Conservation (phyloP, 1,140 invertebrate genomes). For the Druon quercuslanigerum region DNA sequence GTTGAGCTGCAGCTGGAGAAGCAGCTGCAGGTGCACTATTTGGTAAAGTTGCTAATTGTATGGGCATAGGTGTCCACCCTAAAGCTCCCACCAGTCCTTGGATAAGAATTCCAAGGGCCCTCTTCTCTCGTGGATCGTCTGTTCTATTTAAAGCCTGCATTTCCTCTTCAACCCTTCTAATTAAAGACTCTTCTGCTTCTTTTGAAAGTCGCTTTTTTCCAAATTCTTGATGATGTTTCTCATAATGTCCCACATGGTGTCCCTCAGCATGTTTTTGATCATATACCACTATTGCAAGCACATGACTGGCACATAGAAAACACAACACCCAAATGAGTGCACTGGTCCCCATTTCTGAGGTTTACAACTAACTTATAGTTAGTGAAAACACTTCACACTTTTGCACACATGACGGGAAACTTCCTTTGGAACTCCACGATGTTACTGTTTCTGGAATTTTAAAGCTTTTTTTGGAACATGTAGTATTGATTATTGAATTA, state of each 20-base stretch:
- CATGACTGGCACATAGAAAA: conserved; percentile 15
- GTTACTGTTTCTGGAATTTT: neutral
- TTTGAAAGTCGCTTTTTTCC: neutral
- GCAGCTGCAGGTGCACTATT: conserved; percentile 49
- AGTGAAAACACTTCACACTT: conserved; percentile 5
- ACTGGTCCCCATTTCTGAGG: neutral
- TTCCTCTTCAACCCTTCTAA: conserved; percentile 37
- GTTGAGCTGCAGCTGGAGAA: neutral
- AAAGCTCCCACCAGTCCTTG: conserved; percentile 68
- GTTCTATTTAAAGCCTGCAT: conserved; percentile 44
- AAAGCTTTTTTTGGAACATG: neutral
- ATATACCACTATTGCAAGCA: conserved; percentile 10
- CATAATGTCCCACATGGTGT: neutral
- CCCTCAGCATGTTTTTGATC: neutral
- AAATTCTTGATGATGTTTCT: neutral
- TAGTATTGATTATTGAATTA: neutral
- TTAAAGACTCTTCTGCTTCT: conserved; percentile 12
- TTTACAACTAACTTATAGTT: neutral
- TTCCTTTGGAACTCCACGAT: neutral
- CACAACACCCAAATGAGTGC: neutral
- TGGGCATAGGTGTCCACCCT: conserved; percentile 61
- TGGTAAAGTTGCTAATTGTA: conserved; percentile 64
- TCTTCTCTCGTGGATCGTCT: conserved; percentile 58
- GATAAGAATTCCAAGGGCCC: conserved; percentile 67
- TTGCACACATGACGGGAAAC: neutral